A percentile compares a stretch with the other conserved stretches of the same genome.
phyloP scores from a whole-genome alignment of 2,113 vertebrate genomes.

The Psettodes erumei region DNA sequence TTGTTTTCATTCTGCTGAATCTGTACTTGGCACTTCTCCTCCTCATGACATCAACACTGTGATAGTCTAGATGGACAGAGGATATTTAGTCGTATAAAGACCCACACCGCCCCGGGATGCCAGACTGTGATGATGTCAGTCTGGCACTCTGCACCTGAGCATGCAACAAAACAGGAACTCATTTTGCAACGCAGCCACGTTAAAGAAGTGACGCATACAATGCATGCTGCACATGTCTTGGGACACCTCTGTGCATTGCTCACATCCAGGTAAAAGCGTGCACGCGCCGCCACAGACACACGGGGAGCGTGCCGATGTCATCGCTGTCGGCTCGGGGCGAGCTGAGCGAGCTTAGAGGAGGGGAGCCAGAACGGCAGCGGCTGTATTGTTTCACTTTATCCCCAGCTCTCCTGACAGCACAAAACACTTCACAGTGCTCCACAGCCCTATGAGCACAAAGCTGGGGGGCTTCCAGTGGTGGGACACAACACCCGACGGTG shows the following conservation, averaged over 20 bases:
- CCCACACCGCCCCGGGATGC: slow-evolving; percentile 20
- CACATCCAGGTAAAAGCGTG: slow-evolving; percentile 2
- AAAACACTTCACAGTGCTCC: slow-evolving; percentile 56
- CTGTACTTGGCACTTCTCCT: slow-evolving; percentile 41
- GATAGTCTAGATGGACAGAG: slow-evolving; percentile 31
- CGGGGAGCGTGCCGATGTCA: slow-evolving; percentile 43
- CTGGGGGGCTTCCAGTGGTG: slow-evolving; percentile 17
- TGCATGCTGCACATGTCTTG: too few relatives aligned
- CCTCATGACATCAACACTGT: slow-evolving; percentile 45
- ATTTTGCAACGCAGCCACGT: neutral
- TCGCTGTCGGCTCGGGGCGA: slow-evolving; percentile 17
- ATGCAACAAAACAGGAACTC: neutral
- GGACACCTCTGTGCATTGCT: neutral
- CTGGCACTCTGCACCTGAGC: slow-evolving; percentile 17
- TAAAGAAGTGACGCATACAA: neutral
- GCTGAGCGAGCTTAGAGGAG: slow-evolving; percentile 48
- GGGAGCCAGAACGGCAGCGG: slow-evolving; percentile 45
- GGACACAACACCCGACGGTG: slow-evolving; percentile 33
- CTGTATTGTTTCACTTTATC: slow-evolving; percentile 73
- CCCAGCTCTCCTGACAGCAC: slow-evolving; percentile 66
- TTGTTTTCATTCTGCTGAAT: slow-evolving; percentile 59
- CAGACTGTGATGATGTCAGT: slow-evolving; percentile 43
- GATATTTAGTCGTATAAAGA: slow-evolving; percentile 53
- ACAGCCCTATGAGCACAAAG: slow-evolving; percentile 50
- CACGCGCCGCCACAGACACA: slow-evolving; percentile 2